Base-by-base conservation (phyloP, 2,113 vertebrate species). In the Platysteira castanea region DNA sequence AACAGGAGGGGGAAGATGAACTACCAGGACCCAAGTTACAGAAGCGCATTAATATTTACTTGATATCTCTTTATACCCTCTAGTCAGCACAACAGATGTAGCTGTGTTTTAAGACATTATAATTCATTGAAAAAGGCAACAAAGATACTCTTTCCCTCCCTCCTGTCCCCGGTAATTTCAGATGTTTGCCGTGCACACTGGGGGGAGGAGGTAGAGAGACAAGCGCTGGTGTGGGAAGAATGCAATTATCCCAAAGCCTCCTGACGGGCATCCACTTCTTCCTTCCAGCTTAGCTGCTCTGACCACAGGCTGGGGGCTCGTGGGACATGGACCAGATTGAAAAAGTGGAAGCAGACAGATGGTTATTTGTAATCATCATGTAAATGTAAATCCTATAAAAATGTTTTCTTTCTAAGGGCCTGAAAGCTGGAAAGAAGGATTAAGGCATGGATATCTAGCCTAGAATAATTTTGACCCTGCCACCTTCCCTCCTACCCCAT, bases 291-390 rank as follows among this genome's bases (percentile, higher is more conserved):
- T 97, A 95, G 71, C 86, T 97, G 70, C 86, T 96, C 94, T 97
- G 96, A 86, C 98, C 96, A 93, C 91, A 95, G 94, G 79, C 77
- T 95, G 77, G 89, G 92, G 89, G 77, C 96, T 98, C 95, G 2
- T 85, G 97, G 96, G 96, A 97, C 88, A 37, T 56, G 85, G 95
- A 89, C 93, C 97, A 98, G 96, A 98, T 97, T 98, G 96, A 97
- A 96, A 97, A 97, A 93, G 90, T 97, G 91, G 91, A 96, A 93
- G 87, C 71, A 97, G 87, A 97, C 97, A 98, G 97, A 98, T 97
- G 96, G 97, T 97, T 98, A 97, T 97, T 98, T 98, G 96, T 97
- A 97, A 98, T 98, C 90, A 92, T 97, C 91, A 84, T 98, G 88
- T 97, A 96, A 97, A 98, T 97, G 96, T 95, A 97, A 98, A 98